These are phyloP conservation scores for Drosophila bocki DNA, from an alignment of 1,140 invertebrate species.

Conservation along the genomic window DNA sequence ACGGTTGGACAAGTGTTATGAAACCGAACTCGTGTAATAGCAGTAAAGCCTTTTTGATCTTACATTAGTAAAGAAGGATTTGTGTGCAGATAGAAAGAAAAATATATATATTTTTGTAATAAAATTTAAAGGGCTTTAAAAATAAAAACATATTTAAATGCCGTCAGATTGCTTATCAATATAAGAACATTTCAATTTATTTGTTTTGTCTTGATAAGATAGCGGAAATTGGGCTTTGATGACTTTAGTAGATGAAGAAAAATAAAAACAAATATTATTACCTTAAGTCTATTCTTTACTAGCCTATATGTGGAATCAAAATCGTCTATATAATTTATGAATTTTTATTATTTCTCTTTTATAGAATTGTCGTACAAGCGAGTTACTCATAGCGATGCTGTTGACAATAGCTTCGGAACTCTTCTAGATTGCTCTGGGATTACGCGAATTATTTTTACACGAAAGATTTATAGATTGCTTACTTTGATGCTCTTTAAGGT, in stretches of 20 bases:
- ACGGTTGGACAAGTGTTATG: background rate
- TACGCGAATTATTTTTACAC: background rate
- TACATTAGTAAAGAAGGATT: background rate
- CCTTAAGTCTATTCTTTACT: background rate
- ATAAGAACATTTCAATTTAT: conserved; percentile 9
- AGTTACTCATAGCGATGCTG: background rate
- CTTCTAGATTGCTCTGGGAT: background rate
- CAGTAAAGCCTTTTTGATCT: background rate
- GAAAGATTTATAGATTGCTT: background rate
- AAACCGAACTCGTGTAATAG: background rate
- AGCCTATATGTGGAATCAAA: background rate
- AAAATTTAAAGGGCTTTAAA: background rate
- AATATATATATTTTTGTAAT: background rate
- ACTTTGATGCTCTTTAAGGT: too few relatives aligned
- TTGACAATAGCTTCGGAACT: background rate
- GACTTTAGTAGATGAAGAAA: background rate
- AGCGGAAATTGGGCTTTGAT: background rate
- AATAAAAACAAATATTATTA: background rate
- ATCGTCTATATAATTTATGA: background rate
- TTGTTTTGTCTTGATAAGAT: conserved; percentile 17
- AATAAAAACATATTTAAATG: conserved; percentile 5
- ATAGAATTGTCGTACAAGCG: background rate
- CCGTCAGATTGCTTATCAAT: conserved; percentile 2
- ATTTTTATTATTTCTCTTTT: too few relatives aligned
- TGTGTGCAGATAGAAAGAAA: too few relatives aligned